Evolutionary conservation across 2,888 invertebrate genomes (phyloP).

Genomic region (Lasioglossum pauxillum): DNA sequence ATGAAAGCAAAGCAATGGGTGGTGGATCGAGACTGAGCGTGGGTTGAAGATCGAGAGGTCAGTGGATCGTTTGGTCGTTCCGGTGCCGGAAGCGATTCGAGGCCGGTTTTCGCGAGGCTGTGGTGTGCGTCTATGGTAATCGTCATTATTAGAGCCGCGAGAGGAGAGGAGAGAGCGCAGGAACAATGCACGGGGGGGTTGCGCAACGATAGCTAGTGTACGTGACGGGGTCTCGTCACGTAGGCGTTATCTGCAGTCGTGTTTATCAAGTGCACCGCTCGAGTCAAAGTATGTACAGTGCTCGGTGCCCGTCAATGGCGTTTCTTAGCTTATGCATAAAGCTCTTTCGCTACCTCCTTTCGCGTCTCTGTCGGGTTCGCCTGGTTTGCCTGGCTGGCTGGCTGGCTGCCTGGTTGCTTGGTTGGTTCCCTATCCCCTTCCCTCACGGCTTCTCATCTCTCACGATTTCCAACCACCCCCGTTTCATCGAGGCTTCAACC

Average conservation of each 20-base stretch:
- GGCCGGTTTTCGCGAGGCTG: neutral
- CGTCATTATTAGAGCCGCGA: constrained; percentile 2
- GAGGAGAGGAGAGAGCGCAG: neutral
- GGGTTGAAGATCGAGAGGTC: neutral
- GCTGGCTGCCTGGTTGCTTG: constrained; percentile 16
- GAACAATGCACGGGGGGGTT: constrained; percentile 11
- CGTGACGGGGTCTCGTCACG: constrained; percentile 54
- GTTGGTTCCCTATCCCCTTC: constrained; percentile 40
- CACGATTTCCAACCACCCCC: constrained; percentile 47
- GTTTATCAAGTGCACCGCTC: constrained; percentile 66
- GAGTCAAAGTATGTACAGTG: constrained; percentile 60
- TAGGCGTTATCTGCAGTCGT: constrained; percentile 59
- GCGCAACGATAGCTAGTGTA: constrained; percentile 26
- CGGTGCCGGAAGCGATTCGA: neutral
- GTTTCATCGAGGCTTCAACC: constrained; percentile 76
- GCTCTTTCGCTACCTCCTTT: constrained; percentile 75
- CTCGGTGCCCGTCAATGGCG: constrained; percentile 78
- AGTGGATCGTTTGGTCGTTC: neutral
- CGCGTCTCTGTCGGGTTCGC: constrained; percentile 50
- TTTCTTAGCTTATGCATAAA: constrained; percentile 83
- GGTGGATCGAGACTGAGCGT: neutral
- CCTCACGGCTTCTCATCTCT: constrained; percentile 50
- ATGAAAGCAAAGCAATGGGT: neutral
- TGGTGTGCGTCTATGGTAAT: constrained; percentile 4
- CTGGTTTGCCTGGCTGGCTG: constrained; percentile 10